A percentile compares a stretch with the other conserved stretches of the same genome.
Conservation (phyloP, 2,113 vertebrate species). For the Arothron firmamentum region DNA sequence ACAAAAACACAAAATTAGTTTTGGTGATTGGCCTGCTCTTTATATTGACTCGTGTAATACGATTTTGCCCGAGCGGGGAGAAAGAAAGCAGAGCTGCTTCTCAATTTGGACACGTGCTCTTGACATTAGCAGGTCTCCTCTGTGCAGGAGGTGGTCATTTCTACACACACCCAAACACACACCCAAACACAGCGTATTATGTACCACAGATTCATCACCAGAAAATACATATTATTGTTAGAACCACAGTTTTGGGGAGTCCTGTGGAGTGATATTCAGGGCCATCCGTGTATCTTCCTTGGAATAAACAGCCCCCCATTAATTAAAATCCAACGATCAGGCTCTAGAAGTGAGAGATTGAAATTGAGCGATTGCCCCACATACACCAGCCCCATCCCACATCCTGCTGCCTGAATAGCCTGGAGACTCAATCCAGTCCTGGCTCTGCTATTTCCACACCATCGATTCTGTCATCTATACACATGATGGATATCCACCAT, state of each 20-base stretch:
- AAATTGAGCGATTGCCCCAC: conserved; percentile 80
- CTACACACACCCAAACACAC: conserved; percentile 43
- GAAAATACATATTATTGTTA: conserved; percentile 15
- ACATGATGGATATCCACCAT: conserved; percentile 76
- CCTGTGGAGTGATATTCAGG: conserved; percentile 46
- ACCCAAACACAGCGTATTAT: conserved; percentile 32
- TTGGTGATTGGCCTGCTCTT: conserved; percentile 53
- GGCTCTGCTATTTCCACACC: conserved; percentile 79
- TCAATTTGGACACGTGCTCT: conserved; percentile 65
- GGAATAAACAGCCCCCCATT: conserved; percentile 71
- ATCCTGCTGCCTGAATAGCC: conserved; percentile 74
- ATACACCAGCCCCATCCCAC: conserved; percentile 72
- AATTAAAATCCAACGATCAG: conserved; percentile 80
- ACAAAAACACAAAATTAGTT: conserved; percentile 38
- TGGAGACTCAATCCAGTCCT: conserved; percentile 76
- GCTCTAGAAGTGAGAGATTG: conserved; percentile 73
- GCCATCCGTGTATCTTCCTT: conserved; percentile 39
- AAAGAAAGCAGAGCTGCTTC: conserved; percentile 44
- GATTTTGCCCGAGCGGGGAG: conserved; percentile 35
- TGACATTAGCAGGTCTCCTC: conserved; percentile 60
- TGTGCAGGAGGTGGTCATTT: conserved; percentile 46
- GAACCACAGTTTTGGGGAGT: conserved; percentile 21
- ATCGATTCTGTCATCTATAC: conserved; percentile 81
- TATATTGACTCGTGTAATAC: conserved; percentile 58
- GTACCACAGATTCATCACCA: background rate